Evolutionary conservation across 2,113 vertebrate genomes (phyloP).

Genomic region (Aramus guarauna): DNA sequence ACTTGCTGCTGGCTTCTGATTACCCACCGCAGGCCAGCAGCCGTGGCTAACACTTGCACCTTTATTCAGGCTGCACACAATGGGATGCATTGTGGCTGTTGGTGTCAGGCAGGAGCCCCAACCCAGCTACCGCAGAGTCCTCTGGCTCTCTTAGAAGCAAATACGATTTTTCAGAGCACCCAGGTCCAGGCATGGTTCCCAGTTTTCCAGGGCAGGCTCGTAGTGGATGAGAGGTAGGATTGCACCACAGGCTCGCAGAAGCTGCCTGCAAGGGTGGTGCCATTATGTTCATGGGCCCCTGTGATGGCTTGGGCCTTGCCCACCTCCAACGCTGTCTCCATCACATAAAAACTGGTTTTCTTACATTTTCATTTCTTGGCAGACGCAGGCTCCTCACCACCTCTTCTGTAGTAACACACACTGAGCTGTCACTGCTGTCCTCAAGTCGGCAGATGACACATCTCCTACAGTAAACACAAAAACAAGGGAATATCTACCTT

Average conservation of each 20-base stretch:
- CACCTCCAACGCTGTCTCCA: not conserved
- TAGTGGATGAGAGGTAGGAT: fast-evolving
- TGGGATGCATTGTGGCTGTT: not conserved
- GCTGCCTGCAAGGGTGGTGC: not conserved
- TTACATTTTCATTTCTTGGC: not conserved
- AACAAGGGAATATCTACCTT: not conserved
- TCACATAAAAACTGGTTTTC: not conserved
- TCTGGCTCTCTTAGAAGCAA: not conserved
- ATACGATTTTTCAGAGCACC: not conserved
- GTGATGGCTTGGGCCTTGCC: fast-evolving
- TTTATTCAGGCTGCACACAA: not conserved
- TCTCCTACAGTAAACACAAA: not conserved
- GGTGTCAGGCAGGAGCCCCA: not conserved
- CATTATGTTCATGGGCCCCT: not conserved
- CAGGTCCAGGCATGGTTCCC: not conserved
- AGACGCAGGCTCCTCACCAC: not conserved
- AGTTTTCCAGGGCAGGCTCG: not conserved
- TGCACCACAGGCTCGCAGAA: not conserved
- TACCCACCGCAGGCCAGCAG: fast-evolving
- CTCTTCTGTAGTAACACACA: not conserved
- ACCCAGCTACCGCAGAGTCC: not conserved
- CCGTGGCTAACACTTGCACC: fast-evolving
- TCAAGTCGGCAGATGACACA: not conserved
- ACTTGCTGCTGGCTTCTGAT: not conserved
- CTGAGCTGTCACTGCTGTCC: not conserved